phyloP scores from a whole-genome alignment of 2,888 invertebrate species.

The Willowsia nigromaculata region DNA sequence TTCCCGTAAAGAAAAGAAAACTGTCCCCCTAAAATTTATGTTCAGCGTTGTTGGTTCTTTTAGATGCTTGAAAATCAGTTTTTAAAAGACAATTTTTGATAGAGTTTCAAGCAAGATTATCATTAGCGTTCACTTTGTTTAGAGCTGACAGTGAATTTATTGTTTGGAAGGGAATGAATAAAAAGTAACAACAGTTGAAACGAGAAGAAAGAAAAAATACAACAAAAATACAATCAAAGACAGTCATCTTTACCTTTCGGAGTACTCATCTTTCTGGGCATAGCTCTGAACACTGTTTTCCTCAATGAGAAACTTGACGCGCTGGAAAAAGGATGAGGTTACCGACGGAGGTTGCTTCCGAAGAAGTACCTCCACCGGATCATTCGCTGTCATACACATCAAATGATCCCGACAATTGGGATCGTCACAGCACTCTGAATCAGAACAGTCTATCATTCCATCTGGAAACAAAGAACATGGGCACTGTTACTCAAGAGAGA shows the following conservation, averaged over 20 bases:
- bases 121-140: background rate
- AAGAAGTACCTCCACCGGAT: slow-evolving; percentile 97
- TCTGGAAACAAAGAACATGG: too few species aligned
- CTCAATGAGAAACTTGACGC: slow-evolving; percentile 98
- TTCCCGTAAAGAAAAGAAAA: background rate
- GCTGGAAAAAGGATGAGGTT: slow-evolving; percentile 97
- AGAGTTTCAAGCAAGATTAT: background rate
- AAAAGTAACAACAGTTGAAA: slow-evolving; percentile 42
- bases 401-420: slow-evolving; percentile 92
- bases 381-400: slow-evolving; percentile 97
- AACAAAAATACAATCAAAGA: slow-evolving; percentile 40
- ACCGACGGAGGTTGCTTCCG: slow-evolving; percentile 97
- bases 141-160: background rate
- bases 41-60: background rate
- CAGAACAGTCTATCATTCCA: slow-evolving; percentile 98
- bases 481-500: too few species aligned
- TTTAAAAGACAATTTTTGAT: background rate
- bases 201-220: slow-evolving; percentile 1
- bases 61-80: background rate
- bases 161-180: background rate
- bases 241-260: slow-evolving; percentile 90
- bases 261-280: slow-evolving; percentile 98
- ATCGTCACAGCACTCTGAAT: slow-evolving; percentile 98
- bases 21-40: background rate
- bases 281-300: slow-evolving; percentile 99